phyloP scores from a whole-genome alignment of 2,113 vertebrate species.

The Corythoichthys intestinalis region DNA sequence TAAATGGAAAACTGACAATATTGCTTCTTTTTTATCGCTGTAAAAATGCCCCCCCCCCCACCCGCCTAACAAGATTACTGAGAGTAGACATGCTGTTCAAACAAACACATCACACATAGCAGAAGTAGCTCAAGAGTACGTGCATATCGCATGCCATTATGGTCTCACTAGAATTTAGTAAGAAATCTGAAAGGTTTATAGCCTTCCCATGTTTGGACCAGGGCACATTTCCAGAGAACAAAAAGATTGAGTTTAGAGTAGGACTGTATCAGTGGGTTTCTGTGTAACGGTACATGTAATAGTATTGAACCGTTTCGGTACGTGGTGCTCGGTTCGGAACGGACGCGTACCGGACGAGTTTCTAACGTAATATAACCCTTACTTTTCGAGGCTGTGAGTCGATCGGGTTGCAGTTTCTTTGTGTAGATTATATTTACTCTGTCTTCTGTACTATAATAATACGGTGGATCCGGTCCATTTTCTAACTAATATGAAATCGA shows the following conservation, averaged over 20 bases:
- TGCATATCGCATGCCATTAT: background rate
- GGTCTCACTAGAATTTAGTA: background rate
- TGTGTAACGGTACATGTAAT: too few species aligned
- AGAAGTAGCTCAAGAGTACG: background rate
- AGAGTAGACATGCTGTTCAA: conserved; percentile 8
- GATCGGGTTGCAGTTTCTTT: too few species aligned
- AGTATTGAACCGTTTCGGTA: too few species aligned
- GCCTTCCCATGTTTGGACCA: background rate
- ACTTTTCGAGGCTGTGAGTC: too few species aligned
- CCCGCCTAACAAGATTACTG: conserved; percentile 25
- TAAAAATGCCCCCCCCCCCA: conserved; percentile 51
- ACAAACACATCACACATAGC: conserved; percentile 5
- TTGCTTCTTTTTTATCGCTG: conserved; percentile 27
- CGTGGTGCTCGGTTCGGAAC: too few species aligned
- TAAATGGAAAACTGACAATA: conserved; percentile 28
- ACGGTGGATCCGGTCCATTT: too few species aligned
- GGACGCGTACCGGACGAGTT: too few species aligned
- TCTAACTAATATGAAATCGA: too few species aligned
- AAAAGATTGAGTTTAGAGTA: background rate
- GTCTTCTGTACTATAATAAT: too few species aligned
- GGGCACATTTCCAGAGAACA: background rate
- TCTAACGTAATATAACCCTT: too few species aligned
- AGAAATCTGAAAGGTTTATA: background rate
- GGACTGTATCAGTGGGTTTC: background rate
- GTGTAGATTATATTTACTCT: too few species aligned